phyloP scores from a whole-genome alignment of 2,113 vertebrate genomes.

The Myrmecobius fasciatus region DNA sequence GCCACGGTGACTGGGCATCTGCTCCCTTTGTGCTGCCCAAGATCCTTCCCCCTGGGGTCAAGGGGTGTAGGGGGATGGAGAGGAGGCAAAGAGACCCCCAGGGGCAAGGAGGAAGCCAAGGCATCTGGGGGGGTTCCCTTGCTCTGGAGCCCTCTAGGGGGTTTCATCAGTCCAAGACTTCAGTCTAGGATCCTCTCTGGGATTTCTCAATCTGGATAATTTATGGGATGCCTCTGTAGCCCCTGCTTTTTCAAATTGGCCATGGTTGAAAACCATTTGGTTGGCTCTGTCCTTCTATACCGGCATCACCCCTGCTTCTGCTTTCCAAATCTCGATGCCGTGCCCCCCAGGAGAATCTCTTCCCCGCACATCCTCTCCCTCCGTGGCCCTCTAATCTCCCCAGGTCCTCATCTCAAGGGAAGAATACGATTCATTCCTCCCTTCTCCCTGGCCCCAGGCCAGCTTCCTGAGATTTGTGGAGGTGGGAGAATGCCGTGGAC shows the following conservation, averaged over 20 bases:
- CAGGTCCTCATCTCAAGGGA: conserved; percentile 21
- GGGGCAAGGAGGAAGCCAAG: conserved; percentile 64
- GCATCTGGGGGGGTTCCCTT: conserved; percentile 37
- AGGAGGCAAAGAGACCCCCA: conserved; percentile 60
- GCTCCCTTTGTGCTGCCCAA: conserved; percentile 79
- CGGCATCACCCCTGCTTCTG: background rate
- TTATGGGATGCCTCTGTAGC: conserved; percentile 12
- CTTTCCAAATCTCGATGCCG: background rate
- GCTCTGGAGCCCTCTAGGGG: background rate
- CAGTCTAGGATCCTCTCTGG: background rate
- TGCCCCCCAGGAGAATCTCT: background rate
- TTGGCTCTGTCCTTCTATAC: background rate
- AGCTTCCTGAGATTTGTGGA: background rate
- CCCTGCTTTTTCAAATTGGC: conserved; percentile 22
- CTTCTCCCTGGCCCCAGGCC: background rate
- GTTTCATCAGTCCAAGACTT: background rate
- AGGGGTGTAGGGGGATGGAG: conserved; percentile 66
- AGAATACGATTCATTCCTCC: background rate
- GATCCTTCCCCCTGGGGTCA: conserved; percentile 77
- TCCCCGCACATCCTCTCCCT: background rate
- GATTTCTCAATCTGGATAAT: conserved; percentile 10
- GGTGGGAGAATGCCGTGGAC: background rate
- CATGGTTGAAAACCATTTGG: background rate
- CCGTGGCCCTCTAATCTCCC: background rate
- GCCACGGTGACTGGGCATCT: conserved; percentile 84